These are phyloP conservation scores for Neodiprion pinetum DNA, from an alignment of 1,140 invertebrate species.

Conservation along the genomic window DNA sequence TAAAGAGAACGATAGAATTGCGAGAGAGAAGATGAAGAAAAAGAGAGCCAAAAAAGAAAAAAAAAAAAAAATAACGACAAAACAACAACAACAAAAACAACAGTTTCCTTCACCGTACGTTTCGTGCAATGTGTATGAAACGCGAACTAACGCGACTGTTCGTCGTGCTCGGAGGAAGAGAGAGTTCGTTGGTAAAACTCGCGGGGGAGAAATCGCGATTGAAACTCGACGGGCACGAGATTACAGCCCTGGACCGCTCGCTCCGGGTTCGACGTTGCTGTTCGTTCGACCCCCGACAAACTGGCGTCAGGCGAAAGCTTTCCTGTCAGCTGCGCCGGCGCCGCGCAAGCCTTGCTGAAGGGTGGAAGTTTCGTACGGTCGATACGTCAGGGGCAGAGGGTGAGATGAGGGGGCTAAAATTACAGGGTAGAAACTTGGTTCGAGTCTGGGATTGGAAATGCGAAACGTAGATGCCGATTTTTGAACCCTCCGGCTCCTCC, in stretches of 20 bases:
- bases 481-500: not conserved
- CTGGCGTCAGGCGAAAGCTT: slow-evolving; percentile 50
- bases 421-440: slow-evolving; percentile 33
- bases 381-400: slow-evolving; percentile 42
- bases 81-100: no score
- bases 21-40: no score
- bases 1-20: no score
- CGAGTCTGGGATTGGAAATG: slow-evolving; percentile 29
- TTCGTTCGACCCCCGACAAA: slow-evolving; percentile 58
- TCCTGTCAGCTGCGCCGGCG: slow-evolving; percentile 49
- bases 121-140: not conserved
- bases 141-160: slow-evolving; percentile 3
- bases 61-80: no score
- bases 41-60: no score
- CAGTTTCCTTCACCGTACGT: no score
- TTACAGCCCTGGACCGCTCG: slow-evolving; percentile 7
- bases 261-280: slow-evolving; percentile 46
- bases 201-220: no score
- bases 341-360: slow-evolving; percentile 35
- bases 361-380: slow-evolving; percentile 51
- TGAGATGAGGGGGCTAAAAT: slow-evolving; percentile 24
- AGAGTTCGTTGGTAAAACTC: not conserved
- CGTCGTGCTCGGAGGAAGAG: not conserved
- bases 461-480: slow-evolving; percentile 8
- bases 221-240: not conserved